Base-by-base conservation (phyloP, 2,797 vertebrate species). In the Siniperca obscura region DNA sequence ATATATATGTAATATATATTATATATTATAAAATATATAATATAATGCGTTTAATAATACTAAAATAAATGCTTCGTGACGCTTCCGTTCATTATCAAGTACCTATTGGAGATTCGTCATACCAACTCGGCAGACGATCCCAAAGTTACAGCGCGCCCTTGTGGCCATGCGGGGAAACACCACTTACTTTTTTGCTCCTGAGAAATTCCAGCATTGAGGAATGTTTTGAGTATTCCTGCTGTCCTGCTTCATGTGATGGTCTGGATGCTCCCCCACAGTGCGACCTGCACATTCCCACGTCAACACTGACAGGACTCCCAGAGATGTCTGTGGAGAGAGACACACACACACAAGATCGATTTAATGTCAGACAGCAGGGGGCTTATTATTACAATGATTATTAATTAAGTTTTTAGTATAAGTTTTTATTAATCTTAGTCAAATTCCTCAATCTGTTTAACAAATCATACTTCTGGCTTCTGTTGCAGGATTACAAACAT, bases 141-240 rank as follows among this genome's bases (percentile, higher is more conserved):
- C 30, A 14, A 62, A 19, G 73, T 13, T 25, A 70, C 82, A 86
- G 85, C 79, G 81, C 86, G 7, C 53, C 73, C 92, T 48, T 57
- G 89, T 91, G 94, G 89, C 57, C 1, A 0, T 1, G 2, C 1
- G 3, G 11, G 30, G 46, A 70, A 87, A 27, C 48, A 17, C 11
- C 59, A 74, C 88, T 87, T 86, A 97, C 96, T 91, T 95, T 96
- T 90, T 95, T 96, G 90, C 89, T 96, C 84, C 83, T 92, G 59
- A 97, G 94, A 78, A 96, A 97, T 38, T 96, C 91, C 19, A 96
- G 90, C 95, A 96, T 90, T 7, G 96, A 96, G 52, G 92, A 85
- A 55, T 94, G 91, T 76, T 94, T 96, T 34, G 93, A 85, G 79
- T 94, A 89, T 7, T 93, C 94, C 38, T 86, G 92, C 65, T 94